A percentile compares a stretch with the other conserved stretches of the same genome.
phyloP scores from a whole-genome alignment of 23 tunicate genomes.

The Halocynthia roretzi region DNA sequence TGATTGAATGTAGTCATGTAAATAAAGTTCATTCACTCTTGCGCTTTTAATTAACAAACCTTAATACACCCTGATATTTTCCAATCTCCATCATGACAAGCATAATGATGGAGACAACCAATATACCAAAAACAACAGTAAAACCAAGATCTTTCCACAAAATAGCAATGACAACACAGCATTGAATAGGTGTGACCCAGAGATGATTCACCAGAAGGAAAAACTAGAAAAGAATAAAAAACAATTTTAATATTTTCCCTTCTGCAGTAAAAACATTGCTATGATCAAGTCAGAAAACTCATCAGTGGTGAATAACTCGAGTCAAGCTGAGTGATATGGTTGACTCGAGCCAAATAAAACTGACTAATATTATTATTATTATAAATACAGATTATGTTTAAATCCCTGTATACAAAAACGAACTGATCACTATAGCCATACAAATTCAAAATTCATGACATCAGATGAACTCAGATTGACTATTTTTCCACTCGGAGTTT shows the following conservation, averaged over 20 bases:
- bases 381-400: too few species aligned
- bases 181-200: conserved; percentile 42
- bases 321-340: too few species aligned
- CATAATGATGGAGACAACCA: conserved; percentile 14
- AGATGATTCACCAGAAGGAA: conserved; percentile 18
- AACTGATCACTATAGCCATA: not conserved
- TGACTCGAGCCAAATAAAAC: too few species aligned
- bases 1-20: too few species aligned
- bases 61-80: too few species aligned
- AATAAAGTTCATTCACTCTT: too few species aligned
- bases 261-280: not conserved
- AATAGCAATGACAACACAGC: conserved; percentile 18
- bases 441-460: conserved; percentile 53
- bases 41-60: too few species aligned
- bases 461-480: conserved; percentile 72
- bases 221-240: not conserved
- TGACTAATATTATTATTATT: too few species aligned
- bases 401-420: too few species aligned
- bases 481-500: conserved; percentile 62
- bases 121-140: conserved; percentile 16
- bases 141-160: conserved; percentile 29
- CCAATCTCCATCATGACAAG: not conserved
- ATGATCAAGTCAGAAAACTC: too few species aligned
- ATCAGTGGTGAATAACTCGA: too few species aligned
- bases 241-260: not conserved